Evolutionary conservation across 1,140 invertebrate species (phyloP).

Genomic region (Campoletis sonorensis): DNA sequence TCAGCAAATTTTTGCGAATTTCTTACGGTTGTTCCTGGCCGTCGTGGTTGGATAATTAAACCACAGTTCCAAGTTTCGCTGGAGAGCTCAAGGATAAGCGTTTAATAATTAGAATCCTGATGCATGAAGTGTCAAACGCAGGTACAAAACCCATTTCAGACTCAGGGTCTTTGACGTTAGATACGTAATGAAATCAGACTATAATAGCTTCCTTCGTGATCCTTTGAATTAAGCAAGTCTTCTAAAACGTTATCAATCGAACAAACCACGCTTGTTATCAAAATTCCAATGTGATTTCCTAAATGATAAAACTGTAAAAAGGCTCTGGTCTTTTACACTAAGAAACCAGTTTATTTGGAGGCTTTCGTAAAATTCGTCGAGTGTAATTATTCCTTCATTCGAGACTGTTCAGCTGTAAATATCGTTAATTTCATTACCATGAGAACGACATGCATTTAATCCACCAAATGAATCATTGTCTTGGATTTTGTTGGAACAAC

Average conservation of each 20-base stretch:
- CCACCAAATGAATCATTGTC: no score
- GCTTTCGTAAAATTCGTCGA: no score
- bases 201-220: background rate
- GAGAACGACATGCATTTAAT: no score
- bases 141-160: background rate
- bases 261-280: background rate
- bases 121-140: background rate
- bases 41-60: background rate
- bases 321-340: no score
- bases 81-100: background rate
- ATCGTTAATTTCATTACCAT: no score
- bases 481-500: no score
- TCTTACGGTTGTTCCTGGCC: background rate
- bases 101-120: background rate
- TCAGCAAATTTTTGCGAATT: no score
- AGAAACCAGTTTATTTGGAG: no score
- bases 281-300: background rate
- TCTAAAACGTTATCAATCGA: background rate
- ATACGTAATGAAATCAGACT: background rate
- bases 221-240: background rate
- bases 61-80: background rate
- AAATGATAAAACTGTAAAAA: background rate
- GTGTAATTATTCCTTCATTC: no score
- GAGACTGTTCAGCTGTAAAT: no score
- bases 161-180: background rate